Conservation (phyloP, 2,888 invertebrate genomes). For the Gymnosoma rotundatum region DNA sequence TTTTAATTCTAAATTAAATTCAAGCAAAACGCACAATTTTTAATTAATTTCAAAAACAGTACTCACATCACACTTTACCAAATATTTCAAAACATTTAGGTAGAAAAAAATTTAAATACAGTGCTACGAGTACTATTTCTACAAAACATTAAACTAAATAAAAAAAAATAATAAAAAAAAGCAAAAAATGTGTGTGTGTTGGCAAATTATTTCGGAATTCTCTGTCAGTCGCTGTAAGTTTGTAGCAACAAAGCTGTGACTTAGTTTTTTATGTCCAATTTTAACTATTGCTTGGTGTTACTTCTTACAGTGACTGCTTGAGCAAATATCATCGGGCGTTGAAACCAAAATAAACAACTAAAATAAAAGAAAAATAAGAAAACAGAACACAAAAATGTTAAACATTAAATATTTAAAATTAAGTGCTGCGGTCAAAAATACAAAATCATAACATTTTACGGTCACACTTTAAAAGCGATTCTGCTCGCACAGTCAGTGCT, state of each 20-base stretch:
- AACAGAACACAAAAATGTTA: neutral
- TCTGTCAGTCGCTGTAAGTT: conserved; percentile 92
- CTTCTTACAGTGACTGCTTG: conserved; percentile 96
- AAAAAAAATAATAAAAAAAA: too few species aligned
- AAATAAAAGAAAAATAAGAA: neutral
- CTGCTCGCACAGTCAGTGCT: neutral
- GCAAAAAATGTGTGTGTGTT: neutral
- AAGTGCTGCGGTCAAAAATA: conserved; percentile 20
- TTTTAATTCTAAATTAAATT: too few species aligned
- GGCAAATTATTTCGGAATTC: neutral
- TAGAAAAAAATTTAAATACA: conserved; percentile 1
- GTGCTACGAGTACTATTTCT: conserved; percentile 10
- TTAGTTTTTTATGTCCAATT: conserved; percentile 77
- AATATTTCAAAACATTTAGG: neutral
- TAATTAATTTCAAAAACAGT: neutral
- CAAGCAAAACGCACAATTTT: conserved; percentile 7
- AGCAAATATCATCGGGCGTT: conserved; percentile 71
- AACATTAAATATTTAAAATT: conserved; percentile 1
- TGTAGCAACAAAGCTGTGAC: conserved; percentile 90
- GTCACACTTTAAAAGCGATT: neutral
- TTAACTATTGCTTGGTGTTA: conserved; percentile 93
- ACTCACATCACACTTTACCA: neutral
- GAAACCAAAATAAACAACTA: neutral
- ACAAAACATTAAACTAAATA: neutral
- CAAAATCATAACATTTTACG: conserved; percentile 14